A percentile compares a stretch with the other conserved stretches of the same genome.
Conservation (phyloP, 2,797 vertebrate species). For the Zenarchopterus dispar region DNA sequence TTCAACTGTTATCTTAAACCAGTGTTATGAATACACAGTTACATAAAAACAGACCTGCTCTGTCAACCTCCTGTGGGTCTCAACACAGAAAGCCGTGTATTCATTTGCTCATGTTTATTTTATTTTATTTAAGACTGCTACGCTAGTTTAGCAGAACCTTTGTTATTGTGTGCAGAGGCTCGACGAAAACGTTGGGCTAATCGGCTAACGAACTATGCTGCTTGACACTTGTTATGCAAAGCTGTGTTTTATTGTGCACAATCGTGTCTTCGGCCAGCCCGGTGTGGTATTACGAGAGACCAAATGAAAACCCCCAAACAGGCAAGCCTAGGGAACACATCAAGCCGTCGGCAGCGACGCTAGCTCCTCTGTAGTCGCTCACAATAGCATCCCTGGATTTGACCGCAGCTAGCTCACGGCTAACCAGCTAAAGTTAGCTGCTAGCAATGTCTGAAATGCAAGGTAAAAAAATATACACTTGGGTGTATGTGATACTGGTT, state of each 20-base stretch:
- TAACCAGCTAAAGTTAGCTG: slow-evolving; percentile 56
- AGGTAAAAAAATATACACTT: not conserved
- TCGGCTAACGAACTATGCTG: slow-evolving; percentile 24
- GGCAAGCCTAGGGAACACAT: slow-evolving; percentile 16
- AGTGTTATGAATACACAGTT: too few relatives aligned
- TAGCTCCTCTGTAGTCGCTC: slow-evolving; percentile 49
- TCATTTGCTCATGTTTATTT: slow-evolving; percentile 7
- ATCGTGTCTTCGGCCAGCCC: not conserved
- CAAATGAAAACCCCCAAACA: not conserved
- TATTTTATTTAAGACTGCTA: slow-evolving; percentile 46
- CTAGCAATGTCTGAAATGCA: slow-evolving; percentile 42
- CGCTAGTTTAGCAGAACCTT: slow-evolving; percentile 65
- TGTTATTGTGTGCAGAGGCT: slow-evolving; percentile 70
- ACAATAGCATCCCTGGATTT: slow-evolving; percentile 56
- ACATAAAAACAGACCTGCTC: too few relatives aligned
- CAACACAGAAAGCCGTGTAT: slow-evolving; percentile 4
- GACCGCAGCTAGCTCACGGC: slow-evolving; percentile 55
- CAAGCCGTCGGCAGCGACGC: slow-evolving; percentile 24
- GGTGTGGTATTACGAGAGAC: not conserved
- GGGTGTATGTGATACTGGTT: slow-evolving; percentile 8
- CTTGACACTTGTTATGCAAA: slow-evolving; percentile 5
- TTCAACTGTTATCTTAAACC: not conserved
- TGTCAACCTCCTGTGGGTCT: slow-evolving; percentile 3
- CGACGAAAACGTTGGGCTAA: slow-evolving; percentile 53
- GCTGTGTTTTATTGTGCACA: not conserved